Evolutionary conservation across 2,797 vertebrate species (phyloP).

Genomic region (Myioborus melanocephalus): DNA sequence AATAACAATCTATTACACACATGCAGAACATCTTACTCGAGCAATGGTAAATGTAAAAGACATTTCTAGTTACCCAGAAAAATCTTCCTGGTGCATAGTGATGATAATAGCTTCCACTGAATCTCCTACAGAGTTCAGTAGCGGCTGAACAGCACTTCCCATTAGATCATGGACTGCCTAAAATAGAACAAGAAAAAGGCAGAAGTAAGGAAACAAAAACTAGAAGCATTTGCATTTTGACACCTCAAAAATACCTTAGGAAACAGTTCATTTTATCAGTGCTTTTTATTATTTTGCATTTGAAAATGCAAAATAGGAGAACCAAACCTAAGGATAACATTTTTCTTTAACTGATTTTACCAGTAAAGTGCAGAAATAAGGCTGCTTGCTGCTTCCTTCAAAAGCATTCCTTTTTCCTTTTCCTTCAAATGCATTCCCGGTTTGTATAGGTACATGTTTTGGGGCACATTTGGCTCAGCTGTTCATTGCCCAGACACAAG

Average conservation of each 20-base stretch:
- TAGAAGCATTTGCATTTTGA: constrained; percentile 22
- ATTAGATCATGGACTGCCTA: constrained; percentile 88
- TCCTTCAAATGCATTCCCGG: neutral
- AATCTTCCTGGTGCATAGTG: constrained; percentile 96
- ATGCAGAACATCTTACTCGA: neutral
- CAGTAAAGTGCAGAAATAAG: neutral
- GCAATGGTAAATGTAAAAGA: neutral
- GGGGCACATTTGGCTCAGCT: neutral
- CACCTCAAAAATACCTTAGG: constrained; percentile 2
- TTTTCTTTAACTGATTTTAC: neutral
- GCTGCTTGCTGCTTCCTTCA: neutral
- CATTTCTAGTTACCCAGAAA: constrained; percentile 84
- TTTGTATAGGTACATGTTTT: neutral
- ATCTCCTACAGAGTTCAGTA: constrained; percentile 91
- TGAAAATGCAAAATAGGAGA: neutral
- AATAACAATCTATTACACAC: neutral
- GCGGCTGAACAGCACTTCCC: constrained; percentile 88
- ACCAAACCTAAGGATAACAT: neutral
- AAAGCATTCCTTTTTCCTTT: too few relatives aligned
- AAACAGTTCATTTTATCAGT: neutral
- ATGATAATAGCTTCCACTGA: constrained; percentile 97
- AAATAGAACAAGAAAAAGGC: constrained; percentile 36
- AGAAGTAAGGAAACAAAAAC: constrained; percentile 37
- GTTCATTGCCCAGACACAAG: neutral
- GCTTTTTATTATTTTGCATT: neutral